These are phyloP conservation scores for Platyscapa corneri DNA, from an alignment of 1,140 invertebrate species.

Conservation along the genomic window DNA sequence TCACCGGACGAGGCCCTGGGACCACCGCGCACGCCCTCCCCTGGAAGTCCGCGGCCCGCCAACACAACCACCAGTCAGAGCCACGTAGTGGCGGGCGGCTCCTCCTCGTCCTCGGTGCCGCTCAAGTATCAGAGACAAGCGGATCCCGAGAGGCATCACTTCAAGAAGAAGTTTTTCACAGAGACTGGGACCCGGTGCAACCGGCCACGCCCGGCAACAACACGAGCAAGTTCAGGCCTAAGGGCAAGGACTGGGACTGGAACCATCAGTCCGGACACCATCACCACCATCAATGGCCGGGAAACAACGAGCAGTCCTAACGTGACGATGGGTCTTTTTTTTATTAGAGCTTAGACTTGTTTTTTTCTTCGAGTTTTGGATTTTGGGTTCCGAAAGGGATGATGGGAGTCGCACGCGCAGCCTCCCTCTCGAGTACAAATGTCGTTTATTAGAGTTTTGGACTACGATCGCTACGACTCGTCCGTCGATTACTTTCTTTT, in stretches of 20 bases:
- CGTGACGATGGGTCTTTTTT: not conserved
- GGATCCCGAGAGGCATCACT: slow-evolving; percentile 80
- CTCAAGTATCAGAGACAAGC: slow-evolving; percentile 78
- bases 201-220: not conserved
- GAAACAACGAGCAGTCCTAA: slow-evolving; percentile 44
- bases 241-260: slow-evolving; percentile 86
- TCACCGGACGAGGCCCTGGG: slow-evolving; percentile 76
- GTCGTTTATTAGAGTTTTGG: slow-evolving; percentile 8
- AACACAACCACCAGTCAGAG: slow-evolving; percentile 57
- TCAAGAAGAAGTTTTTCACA: slow-evolving; percentile 87
- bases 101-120: slow-evolving; percentile 64
- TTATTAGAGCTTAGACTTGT: not conserved
- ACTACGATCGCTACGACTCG: slow-evolving; percentile 34
- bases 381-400: not conserved
- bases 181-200: slow-evolving; percentile 69
- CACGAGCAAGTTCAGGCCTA: slow-evolving; percentile 80
- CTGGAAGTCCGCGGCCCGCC: slow-evolving; percentile 76
- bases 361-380: not conserved
- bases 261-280: slow-evolving; percentile 71
- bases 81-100: slow-evolving; percentile 50
- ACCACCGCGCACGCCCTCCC: slow-evolving; percentile 81
- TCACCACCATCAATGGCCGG: slow-evolving; percentile 52
- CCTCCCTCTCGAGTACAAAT: slow-evolving; percentile 28
- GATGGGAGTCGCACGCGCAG: not conserved
- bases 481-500: slow-evolving; percentile 18